These are phyloP conservation scores for Balearica regulorum DNA, from an alignment of 2,797 vertebrate species.

Conservation along the genomic window DNA sequence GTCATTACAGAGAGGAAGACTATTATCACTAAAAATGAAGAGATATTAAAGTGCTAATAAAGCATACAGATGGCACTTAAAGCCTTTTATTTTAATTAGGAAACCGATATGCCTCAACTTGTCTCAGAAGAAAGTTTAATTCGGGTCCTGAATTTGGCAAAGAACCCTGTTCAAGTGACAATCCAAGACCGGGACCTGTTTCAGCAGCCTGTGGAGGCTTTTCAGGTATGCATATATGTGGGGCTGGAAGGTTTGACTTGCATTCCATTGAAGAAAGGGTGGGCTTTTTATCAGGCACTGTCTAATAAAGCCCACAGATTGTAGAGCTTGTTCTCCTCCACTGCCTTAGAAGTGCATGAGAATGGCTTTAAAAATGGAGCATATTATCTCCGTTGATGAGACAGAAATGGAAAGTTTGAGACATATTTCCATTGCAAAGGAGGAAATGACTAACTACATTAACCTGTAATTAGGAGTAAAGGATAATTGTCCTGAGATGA, in stretches of 20 bases:
- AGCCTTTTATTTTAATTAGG: slow-evolving; percentile 73
- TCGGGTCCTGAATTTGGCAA: slow-evolving; percentile 86
- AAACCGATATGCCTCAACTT: slow-evolving; percentile 77
- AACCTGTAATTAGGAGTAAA: not conserved
- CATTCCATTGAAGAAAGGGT: not conserved
- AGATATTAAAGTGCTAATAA: slow-evolving; percentile 40
- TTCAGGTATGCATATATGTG: slow-evolving; percentile 74
- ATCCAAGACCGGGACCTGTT: slow-evolving; percentile 65
- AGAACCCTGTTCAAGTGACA: slow-evolving; percentile 69
- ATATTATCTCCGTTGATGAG: not conserved
- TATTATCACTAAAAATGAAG: slow-evolving; percentile 18
- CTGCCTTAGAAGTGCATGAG: not conserved
- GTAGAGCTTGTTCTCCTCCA: not conserved
- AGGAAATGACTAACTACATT: not conserved
- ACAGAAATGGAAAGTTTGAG: not conserved
- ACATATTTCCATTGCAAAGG: not conserved
- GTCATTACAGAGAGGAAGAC: slow-evolving; percentile 20
- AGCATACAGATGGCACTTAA: slow-evolving; percentile 37
- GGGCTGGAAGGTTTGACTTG: not conserved
- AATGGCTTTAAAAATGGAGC: not conserved
- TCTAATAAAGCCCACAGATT: not conserved
- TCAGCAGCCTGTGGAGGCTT: slow-evolving; percentile 67
- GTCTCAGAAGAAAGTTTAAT: slow-evolving; percentile 78
- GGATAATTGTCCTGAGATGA: not conserved
- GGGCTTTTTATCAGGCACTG: not conserved